phyloP scores from a whole-genome alignment of 2,888 invertebrate species.

The Trichopoda pennipes region DNA sequence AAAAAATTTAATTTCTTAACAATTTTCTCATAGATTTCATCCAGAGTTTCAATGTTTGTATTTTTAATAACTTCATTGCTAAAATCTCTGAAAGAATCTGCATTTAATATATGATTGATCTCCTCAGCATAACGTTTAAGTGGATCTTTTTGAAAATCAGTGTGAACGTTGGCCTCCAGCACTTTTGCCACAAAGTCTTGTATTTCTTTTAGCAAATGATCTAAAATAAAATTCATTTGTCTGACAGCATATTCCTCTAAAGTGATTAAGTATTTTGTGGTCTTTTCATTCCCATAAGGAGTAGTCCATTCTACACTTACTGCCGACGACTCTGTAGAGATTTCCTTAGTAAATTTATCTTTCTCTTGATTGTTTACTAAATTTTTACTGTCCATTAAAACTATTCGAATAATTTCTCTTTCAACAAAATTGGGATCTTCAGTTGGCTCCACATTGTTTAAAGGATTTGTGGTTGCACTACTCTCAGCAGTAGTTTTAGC shows the following conservation, averaged over 20 bases:
- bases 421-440: not conserved
- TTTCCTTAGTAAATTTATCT: not conserved
- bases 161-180: conserved; percentile 40
- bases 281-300: not conserved
- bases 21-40: conserved; percentile 37
- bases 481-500: not conserved
- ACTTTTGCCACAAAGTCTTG: conserved; percentile 54
- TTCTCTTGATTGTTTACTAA: not conserved
- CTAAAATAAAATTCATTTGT: conserved; percentile 61
- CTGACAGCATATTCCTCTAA: conserved; percentile 58
- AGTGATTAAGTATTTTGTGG: not conserved
- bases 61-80: conserved; percentile 11
- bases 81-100: conserved; percentile 2
- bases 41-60: not conserved
- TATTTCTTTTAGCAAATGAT: conserved; percentile 51
- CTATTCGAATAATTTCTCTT: not conserved
- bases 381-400: not conserved
- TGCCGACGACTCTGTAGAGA: not conserved
- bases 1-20: conserved; percentile 42
- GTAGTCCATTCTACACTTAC: not conserved
- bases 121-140: conserved; percentile 60
- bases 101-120: conserved; percentile 19
- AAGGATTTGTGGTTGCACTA: not conserved
- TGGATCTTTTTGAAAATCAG: conserved; percentile 22
- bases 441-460: not conserved